phyloP scores from a whole-genome alignment of 2,888 invertebrate species.

The Drosophila prostipennis region DNA sequence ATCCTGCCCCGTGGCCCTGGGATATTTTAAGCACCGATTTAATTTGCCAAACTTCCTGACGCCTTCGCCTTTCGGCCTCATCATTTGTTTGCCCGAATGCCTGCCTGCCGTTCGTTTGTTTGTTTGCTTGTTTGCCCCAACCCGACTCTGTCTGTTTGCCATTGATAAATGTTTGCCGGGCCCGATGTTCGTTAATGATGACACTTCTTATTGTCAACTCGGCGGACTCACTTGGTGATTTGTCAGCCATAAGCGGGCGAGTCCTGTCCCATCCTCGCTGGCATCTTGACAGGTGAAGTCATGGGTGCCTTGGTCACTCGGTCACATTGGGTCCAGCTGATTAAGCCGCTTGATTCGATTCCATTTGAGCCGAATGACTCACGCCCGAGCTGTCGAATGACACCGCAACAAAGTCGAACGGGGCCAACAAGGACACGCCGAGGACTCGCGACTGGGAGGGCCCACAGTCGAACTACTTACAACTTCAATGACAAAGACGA shows the following conservation, averaged over 20 bases:
- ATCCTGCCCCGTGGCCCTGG: neutral
- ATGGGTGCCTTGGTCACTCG: neutral
- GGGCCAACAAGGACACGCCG: slow-evolving; percentile 10
- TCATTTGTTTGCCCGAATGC: slow-evolving; percentile 46
- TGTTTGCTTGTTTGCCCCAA: neutral
- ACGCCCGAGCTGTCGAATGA: neutral
- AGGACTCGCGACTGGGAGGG: too few relatives aligned
- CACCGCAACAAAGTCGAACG: slow-evolving; percentile 24
- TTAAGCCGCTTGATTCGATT: slow-evolving; percentile 26
- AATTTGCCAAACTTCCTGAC: slow-evolving; percentile 69
- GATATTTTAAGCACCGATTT: slow-evolving; percentile 57
- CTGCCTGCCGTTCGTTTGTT: slow-evolving; percentile 11
- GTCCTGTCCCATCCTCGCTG: slow-evolving; percentile 1
- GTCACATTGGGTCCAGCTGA: slow-evolving; percentile 28
- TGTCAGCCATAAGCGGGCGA: slow-evolving; percentile 64
- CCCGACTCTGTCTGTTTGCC: slow-evolving; percentile 37
- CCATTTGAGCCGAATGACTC: neutral
- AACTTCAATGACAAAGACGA: neutral
- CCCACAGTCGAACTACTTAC: too few relatives aligned
- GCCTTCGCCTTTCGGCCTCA: slow-evolving; percentile 55
- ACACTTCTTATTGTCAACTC: slow-evolving; percentile 68
- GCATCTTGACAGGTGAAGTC: slow-evolving; percentile 34
- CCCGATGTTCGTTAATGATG: slow-evolving; percentile 64
- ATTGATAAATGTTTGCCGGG: slow-evolving; percentile 63
- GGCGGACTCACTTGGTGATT: slow-evolving; percentile 57